Base-by-base conservation (phyloP, 1,140 invertebrate genomes). In the Dolichoris vasculosae region DNA sequence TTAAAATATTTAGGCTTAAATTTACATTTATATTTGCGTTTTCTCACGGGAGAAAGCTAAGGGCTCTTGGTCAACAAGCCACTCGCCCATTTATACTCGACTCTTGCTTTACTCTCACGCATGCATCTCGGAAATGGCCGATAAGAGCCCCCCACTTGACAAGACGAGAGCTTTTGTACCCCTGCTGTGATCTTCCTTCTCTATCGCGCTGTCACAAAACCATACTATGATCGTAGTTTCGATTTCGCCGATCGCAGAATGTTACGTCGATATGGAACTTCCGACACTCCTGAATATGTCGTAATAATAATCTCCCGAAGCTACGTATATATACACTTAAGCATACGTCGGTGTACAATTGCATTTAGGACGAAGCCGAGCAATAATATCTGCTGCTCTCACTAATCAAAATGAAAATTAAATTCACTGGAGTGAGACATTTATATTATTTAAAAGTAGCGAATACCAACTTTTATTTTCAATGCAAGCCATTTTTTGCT, bases 91-190 rank as follows among this genome's bases (percentile, higher is more conserved):
- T 81, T 71, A 71, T 35, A 73, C 83, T 85, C 64, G 59, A 78
- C 73, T 43, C n/a, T 17, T 17, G 4, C 38, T 17, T 48, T 87
- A 40, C 67, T 17, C 35, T 69, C 17, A 17, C 84, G 87, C 87
- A 87, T 88, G 88, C 88, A 89, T 89, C 88, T 90, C 87, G 88
- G 88, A 89, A 90, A 88, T 88, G 88, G 87, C 88, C 88, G 89
- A 89, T 89, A 89, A 89, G 89, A 89, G 89, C 88, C 48, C 30
- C 84, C 38, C 84, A 85, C 89, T 89, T 86, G 88, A 88, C 87
- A n/a, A 79, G 88, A 80, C 86, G 87, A 88, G 88, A 86, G 67
- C 89, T 90, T 89, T 90, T 89, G 89, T 89, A 86, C 86, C 55
- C 40, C 40, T 43, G 43, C 6, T 69, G 67, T 38, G 23, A 1